Conservation (phyloP, 2,797 vertebrate genomes). For the Muscicapa striata region DNA sequence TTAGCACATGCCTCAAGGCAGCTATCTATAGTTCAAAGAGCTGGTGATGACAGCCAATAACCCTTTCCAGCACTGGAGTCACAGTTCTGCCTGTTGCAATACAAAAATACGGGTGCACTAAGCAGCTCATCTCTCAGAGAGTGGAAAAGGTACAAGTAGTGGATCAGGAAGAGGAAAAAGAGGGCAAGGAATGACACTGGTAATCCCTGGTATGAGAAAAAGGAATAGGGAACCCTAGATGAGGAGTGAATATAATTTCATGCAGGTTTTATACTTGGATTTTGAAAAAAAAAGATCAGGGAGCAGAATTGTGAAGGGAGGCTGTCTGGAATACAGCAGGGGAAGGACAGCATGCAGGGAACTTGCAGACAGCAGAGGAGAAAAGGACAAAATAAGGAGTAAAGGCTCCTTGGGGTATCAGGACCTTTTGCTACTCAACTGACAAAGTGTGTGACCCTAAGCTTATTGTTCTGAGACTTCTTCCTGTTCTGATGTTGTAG, state of each 20-base stretch:
- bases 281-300: neutral
- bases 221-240: neutral
- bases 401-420: neutral
- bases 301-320: neutral
- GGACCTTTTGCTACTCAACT: neutral
- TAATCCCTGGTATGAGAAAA: neutral
- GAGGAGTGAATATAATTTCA: neutral
- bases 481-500: neutral
- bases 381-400: neutral
- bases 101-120: neutral
- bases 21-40: conserved; percentile 38
- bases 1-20: neutral
- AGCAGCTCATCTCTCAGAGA: neutral
- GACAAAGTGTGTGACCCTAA: neutral
- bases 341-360: neutral
- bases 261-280: neutral
- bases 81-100: neutral
- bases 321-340: neutral
- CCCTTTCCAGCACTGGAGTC: neutral
- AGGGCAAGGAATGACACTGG: neutral
- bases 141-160: neutral
- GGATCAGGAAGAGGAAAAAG: neutral
- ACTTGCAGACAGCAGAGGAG: neutral
- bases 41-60: neutral
- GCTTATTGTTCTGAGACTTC: neutral